A percentile compares a stretch with the other conserved stretches of the same genome.
These are phyloP conservation scores for Drosophila fulvimacula DNA, from an alignment of 2,888 invertebrate genomes.

Conservation along the genomic window DNA sequence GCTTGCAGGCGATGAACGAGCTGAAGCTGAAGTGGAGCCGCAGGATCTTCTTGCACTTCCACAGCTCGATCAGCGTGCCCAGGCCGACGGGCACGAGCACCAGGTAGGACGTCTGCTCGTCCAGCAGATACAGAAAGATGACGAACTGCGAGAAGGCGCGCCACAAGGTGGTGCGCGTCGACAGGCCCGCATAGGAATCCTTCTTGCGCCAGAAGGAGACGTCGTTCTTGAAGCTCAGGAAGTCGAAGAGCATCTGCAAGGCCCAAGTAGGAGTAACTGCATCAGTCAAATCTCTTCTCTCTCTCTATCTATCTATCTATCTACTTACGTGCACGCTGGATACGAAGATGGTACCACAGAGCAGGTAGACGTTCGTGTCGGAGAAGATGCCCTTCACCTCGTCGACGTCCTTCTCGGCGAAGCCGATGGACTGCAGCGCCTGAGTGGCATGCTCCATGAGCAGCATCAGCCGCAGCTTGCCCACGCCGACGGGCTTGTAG, in stretches of 20 bases:
- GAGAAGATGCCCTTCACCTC: conserved; percentile 98
- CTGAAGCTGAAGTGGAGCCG: conserved; percentile 88
- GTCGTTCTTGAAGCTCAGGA: conserved; percentile 98
- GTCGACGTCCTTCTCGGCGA: conserved; percentile 96
- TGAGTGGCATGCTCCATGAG: conserved; percentile 91
- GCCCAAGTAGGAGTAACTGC: not conserved
- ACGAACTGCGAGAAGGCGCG: conserved; percentile 96
- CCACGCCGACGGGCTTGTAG: conserved; percentile 91
- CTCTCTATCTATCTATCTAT: too few species aligned
- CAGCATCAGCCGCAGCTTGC: conserved; percentile 90
- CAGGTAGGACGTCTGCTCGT: conserved; percentile 95
- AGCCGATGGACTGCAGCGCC: conserved; percentile 88
- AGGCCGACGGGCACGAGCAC: conserved; percentile 95
- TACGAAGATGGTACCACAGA: conserved; percentile 95
- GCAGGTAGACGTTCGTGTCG: conserved; percentile 96
- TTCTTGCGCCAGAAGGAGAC: conserved; percentile 96
- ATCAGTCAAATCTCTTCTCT: not conserved
- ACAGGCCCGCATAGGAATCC: conserved; percentile 94
- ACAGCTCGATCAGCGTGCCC: conserved; percentile 95
- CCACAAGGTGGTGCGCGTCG: conserved; percentile 95
- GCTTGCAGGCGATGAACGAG: conserved; percentile 63
- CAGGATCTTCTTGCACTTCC: conserved; percentile 97
- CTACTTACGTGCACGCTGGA: conserved; percentile 95
- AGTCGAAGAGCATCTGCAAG: conserved; percentile 95
- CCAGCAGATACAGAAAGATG: conserved; percentile 95